Base-by-base conservation (phyloP, 2,113 vertebrate genomes). In the Planiliza haematocheilus region DNA sequence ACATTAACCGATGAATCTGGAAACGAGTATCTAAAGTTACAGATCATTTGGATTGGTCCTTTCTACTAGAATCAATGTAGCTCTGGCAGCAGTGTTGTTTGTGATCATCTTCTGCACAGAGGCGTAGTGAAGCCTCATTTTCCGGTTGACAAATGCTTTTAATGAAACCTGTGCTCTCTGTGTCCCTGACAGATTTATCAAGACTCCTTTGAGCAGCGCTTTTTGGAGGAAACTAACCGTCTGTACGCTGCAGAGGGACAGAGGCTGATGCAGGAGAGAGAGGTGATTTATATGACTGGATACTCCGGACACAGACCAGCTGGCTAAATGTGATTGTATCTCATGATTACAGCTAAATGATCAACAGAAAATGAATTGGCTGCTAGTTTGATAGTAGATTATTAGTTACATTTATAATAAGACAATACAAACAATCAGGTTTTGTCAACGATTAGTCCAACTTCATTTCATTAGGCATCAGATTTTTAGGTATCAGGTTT, bases 181-280 rank as follows among this genome's bases (percentile, higher is more conserved):
- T 16, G 21, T 51, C 49, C 7, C 16, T 42, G 50, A 76, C 87
- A 99, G 98, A 99, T 99, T 91, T 99, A 99, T 91, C 97, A 99
- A 86, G 98, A 99, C 91, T 99, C 97, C 74, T 99, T 99, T 53
- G 98, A 99, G 81, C 95, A 99, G 30, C 93, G 96, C 74, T 99
- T 99, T 92, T 91, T 99, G 91, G 97, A 98, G 92, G 98, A 99
- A 94, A 99, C 98, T 11, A 99, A 98, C 88, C 94, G 97, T 1
- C 93, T 99, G 48, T 99, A 98, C 7, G 96, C 97, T 77, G 96
- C 97, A 60, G 97, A 99, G 92, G 98, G 98, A 72, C 98, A 99
- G 93, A 95, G 97, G 83, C 95, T 99, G 77, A 99, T 99, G 97
- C 98, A 99, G 84, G 97, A 99, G 91, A 88, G 97, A 95, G 98